Percentiles rank a stretch among this genome's conserved stretches.
phyloP scores from a whole-genome alignment of 1,140 invertebrate species.

The Heliconius hewitsoni region DNA sequence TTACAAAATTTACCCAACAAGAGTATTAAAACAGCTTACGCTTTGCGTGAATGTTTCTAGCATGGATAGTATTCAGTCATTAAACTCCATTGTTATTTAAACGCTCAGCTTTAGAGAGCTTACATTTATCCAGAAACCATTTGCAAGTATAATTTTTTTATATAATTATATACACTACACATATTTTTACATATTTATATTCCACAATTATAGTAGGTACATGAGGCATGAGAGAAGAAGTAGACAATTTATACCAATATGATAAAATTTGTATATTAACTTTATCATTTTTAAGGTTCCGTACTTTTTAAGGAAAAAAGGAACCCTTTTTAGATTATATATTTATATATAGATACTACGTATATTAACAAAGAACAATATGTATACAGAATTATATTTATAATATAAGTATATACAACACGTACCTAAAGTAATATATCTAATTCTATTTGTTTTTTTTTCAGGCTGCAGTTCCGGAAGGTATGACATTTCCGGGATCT shows the following conservation, averaged over 20 bases:
- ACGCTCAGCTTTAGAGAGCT: conserved; percentile 8
- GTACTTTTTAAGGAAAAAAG: no score
- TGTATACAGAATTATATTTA: no score
- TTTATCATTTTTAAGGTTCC: no score
- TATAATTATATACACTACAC: not conserved
- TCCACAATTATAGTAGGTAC: not conserved
- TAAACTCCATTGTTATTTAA: conserved; percentile 21
- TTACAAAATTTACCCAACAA: conserved; percentile 11
- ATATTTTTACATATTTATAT: not conserved
- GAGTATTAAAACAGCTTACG: conserved; percentile 15
- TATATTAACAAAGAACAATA: no score
- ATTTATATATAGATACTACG: no score
- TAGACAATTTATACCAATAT: not conserved
- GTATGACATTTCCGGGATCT: conserved; percentile 76
- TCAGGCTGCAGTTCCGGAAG: conserved; percentile 75
- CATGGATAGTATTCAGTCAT: conserved; percentile 16
- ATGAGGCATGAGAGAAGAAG: not conserved
- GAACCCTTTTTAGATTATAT: no score
- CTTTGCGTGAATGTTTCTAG: conserved; percentile 7
- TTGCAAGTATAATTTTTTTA: conserved; percentile 5
- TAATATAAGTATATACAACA: no score
- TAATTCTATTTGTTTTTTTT: conserved; percentile 36
- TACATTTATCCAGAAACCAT: conserved; percentile 14
- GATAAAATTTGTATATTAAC: no score
- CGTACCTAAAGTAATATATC: no score